phyloP scores from a whole-genome alignment of 2,888 invertebrate genomes.

The Pristionchus mayeri region DNA sequence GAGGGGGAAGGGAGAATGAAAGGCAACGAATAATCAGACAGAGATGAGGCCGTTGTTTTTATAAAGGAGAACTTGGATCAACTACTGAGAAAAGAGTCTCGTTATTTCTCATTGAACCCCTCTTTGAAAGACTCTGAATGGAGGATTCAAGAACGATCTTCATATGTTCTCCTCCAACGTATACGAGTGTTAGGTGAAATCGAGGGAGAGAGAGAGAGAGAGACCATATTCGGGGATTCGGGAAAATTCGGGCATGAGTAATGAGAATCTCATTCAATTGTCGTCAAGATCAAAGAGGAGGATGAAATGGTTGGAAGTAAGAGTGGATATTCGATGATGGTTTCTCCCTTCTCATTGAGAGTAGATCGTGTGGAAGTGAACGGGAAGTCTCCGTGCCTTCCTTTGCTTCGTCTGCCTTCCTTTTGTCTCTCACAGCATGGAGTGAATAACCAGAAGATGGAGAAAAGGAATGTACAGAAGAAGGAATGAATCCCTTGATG shows the following conservation, averaged over 20 bases:
- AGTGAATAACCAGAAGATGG: not conserved
- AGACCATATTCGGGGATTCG: not conserved
- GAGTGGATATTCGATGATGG: no score
- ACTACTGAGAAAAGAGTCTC: not conserved
- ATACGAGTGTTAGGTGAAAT: no score
- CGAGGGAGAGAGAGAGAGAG: no score
- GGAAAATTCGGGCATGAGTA: not conserved
- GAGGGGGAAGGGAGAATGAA: not conserved
- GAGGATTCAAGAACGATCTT: not conserved
- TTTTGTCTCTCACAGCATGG: not conserved
- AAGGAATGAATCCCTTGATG: no score
- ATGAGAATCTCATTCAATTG: not conserved
- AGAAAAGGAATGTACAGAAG: not conserved
- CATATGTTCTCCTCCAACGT: constrained; percentile 11
- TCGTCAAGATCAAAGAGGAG: not conserved
- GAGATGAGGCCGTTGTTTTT: constrained; percentile 27
- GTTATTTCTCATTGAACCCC: not conserved
- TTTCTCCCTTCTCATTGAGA: not conserved
- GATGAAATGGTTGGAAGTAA: no score
- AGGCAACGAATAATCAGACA: not conserved
- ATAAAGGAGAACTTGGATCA: not conserved
- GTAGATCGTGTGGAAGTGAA: not conserved
- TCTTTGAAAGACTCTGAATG: not conserved
- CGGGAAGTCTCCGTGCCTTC: not conserved
- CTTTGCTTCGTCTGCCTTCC: not conserved